Percentiles rank a stretch among this genome's conserved stretches.
Conservation (phyloP, 2,888 invertebrate species). For the Eupithecia abbreviata region DNA sequence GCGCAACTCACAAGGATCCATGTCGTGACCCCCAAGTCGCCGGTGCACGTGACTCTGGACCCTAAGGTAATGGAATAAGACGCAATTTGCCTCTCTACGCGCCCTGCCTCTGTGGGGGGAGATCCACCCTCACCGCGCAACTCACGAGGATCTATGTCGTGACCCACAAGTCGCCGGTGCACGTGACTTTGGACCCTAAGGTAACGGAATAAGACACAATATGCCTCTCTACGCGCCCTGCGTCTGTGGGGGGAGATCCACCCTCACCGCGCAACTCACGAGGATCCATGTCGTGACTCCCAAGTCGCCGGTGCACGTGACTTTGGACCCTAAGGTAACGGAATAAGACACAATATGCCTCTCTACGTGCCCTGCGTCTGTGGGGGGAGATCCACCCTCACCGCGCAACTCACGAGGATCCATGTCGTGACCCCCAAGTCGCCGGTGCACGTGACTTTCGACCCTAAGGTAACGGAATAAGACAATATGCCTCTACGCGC, state of each 20-base stretch:
- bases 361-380: background rate
- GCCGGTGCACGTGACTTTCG: constrained; percentile 5
- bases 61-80: constrained; percentile 48
- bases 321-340: constrained; percentile 15
- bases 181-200: constrained; percentile 18
- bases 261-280: background rate
- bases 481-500: no score
- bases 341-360: background rate
- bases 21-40: constrained; percentile 91
- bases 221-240: background rate
- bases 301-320: constrained; percentile 10
- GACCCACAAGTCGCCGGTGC: constrained; percentile 11
- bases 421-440: constrained; percentile 15
- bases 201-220: background rate
- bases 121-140: background rate
- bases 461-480: constrained; percentile 12
- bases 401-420: background rate
- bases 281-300: constrained; percentile 8
- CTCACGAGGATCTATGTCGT: constrained; percentile 7
- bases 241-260: background rate
- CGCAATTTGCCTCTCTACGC: background rate
- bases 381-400: background rate
- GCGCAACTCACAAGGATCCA: constrained; percentile 67
- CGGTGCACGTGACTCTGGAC: constrained; percentile 93
- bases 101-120: constrained; percentile 10